phyloP scores from a whole-genome alignment of 2,888 invertebrate genomes.

The Aphodius granarius region DNA sequence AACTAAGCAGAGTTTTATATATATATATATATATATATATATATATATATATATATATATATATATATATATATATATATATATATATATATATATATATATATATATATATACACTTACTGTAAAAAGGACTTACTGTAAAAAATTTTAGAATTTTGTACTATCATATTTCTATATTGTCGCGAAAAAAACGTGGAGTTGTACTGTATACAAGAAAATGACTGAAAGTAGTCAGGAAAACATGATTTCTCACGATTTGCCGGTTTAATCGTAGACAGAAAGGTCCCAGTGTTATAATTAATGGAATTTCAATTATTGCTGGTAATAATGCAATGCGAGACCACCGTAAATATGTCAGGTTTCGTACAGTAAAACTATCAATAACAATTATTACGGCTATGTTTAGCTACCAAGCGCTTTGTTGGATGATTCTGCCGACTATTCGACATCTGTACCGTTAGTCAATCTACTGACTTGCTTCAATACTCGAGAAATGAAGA shows the following conservation, averaged over 20 bases:
- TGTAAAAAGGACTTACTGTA: no score
- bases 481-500: no score
- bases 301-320: slow-evolving; percentile 13
- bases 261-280: background rate
- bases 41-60: no score
- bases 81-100: no score
- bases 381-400: background rate
- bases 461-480: background rate
- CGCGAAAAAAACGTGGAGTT: no score
- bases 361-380: background rate
- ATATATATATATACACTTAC: no score
- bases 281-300: slow-evolving; percentile 4
- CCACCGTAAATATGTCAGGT: background rate
- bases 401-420: background rate
- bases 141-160: no score
- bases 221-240: background rate
- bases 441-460: background rate
- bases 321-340: slow-evolving; percentile 4
- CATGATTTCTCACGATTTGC: slow-evolving; percentile 1
- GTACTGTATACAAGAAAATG: no score
- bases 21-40: no score
- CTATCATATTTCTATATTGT: no score
- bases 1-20: no score
- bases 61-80: no score
- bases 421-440: background rate